Base-by-base conservation (phyloP, 37 sponge, comb jelly and placozoan species). In the Spongilla lacustris region DNA sequence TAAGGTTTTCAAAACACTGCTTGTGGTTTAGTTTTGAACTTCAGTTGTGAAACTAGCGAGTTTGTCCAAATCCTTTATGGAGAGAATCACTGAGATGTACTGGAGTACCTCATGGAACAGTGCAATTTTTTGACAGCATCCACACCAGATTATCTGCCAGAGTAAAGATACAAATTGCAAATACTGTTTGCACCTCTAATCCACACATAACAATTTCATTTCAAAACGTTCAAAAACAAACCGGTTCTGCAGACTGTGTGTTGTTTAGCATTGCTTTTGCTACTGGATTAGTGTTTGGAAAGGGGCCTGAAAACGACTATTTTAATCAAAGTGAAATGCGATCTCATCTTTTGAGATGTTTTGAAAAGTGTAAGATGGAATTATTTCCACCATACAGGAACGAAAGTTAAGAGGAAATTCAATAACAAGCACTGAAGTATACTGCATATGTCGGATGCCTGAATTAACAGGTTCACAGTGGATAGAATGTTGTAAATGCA, bases 41-140 rank as follows among this genome's bases (percentile, higher is more conserved):
- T 46, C 46, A 46, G 46, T 46, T 46, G 8, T 46, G 46, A 46
- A 46, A 46, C 46, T 10, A 49, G 29, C 13, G 86, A 85, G 31
- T 73, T 85, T 78, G 71, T 85, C 26, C 79, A 85, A 71, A 46
- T 85, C 32, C 69, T 85, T n/a, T n/a, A 78, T 72, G 86, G 78
- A 21, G 19, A 22, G 23, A 37, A 23, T 29, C 80, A 79, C 80
- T 85, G 79, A 79, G 4, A 71, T 58, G 72, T 13, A 77, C 77
- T 68, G 78, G 79, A 34, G 49, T 50, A 2, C n/a, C 34, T 49
- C 84, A 58, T 75, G 67, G 75, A 30, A 50, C 50, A 10, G 76
- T 84, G 27, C 34, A 75, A 17, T 26, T 84, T n/a, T 84, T 75
- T 9, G 75, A 84, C 76, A 84, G 84, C 68, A 36, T 75, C 13